A percentile compares a stretch with the other conserved stretches of the same genome.
phyloP scores from a whole-genome alignment of 2,888 invertebrate species.

The Periphyllus acericola region DNA sequence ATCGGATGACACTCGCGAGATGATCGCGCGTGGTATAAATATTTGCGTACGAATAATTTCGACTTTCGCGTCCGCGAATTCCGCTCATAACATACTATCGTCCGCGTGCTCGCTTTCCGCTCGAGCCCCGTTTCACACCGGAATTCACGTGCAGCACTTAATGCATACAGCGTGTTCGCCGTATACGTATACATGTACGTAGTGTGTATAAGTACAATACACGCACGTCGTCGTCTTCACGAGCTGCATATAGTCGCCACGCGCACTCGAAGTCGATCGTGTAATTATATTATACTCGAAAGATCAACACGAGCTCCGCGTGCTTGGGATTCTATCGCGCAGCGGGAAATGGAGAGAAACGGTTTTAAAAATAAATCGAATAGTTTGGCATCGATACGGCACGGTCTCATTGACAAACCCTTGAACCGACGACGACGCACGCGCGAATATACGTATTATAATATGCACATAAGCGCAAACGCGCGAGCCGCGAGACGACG shows the following conservation, averaged over 20 bases:
- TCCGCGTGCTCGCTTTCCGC: background rate
- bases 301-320: conserved; percentile 45
- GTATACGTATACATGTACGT: background rate
- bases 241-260: too few relatives aligned
- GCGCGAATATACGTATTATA: conserved; percentile 10
- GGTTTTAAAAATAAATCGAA: conserved; percentile 62
- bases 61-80: background rate
- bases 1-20: too few relatives aligned
- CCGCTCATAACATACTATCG: background rate
- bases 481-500: background rate
- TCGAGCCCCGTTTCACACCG: background rate
- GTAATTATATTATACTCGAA: conserved; percentile 58
- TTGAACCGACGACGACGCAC: conserved; percentile 43
- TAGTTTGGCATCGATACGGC: conserved; percentile 55
- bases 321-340: conserved; percentile 44
- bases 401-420: conserved; percentile 61
- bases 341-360: background rate
- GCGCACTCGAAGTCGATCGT: conserved; percentile 10
- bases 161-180: background rate
- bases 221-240: background rate
- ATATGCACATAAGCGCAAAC: background rate
- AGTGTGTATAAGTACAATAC: background rate
- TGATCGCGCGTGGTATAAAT: background rate
- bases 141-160: background rate
- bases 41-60: background rate